Conservation (phyloP, 2,888 invertebrate genomes). For the Orchestes rusci region DNA sequence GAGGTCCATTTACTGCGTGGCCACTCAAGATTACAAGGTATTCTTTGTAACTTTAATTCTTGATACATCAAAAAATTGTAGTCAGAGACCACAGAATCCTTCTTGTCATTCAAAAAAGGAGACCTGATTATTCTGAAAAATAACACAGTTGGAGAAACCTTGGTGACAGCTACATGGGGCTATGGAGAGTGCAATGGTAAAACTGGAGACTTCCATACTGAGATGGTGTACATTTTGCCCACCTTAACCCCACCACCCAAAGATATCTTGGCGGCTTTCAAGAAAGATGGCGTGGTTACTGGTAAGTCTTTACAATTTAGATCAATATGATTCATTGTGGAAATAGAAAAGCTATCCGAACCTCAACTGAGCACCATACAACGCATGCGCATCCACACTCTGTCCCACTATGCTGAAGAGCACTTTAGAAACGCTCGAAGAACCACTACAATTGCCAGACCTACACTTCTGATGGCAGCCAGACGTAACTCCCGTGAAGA, state of each 20-base stretch:
- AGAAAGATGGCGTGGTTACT: slow-evolving; percentile 47
- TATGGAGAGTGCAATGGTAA: slow-evolving; percentile 63
- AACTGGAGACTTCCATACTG: slow-evolving; percentile 79
- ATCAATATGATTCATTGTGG: no score
- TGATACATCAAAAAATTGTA: slow-evolving; percentile 12
- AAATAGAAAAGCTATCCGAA: no score
- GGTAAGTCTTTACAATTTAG: slow-evolving; percentile 10
- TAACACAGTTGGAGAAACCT: slow-evolving; percentile 64
- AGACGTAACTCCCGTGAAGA: slow-evolving; percentile 61
- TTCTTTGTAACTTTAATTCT: background rate
- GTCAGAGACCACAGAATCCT: slow-evolving; percentile 50
- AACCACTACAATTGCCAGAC: slow-evolving; percentile 31
- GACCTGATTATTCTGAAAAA: slow-evolving; percentile 78
- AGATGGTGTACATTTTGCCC: slow-evolving; percentile 80
- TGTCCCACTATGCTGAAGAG: slow-evolving; percentile 76
- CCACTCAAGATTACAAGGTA: slow-evolving; percentile 51
- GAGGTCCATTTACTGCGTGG: slow-evolving; percentile 78
- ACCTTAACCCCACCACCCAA: slow-evolving; percentile 67
- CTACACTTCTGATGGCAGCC: slow-evolving; percentile 59
- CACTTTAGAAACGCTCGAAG: slow-evolving; percentile 57
- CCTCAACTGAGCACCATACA: slow-evolving; percentile 45
- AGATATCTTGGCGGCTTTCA: slow-evolving; percentile 58
- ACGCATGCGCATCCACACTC: slow-evolving; percentile 68
- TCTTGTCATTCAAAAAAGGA: slow-evolving; percentile 55
- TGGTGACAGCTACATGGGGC: slow-evolving; percentile 67